These are phyloP conservation scores for Zaprionus davidi DNA, from an alignment of 1,140 invertebrate species.

Conservation along the genomic window DNA sequence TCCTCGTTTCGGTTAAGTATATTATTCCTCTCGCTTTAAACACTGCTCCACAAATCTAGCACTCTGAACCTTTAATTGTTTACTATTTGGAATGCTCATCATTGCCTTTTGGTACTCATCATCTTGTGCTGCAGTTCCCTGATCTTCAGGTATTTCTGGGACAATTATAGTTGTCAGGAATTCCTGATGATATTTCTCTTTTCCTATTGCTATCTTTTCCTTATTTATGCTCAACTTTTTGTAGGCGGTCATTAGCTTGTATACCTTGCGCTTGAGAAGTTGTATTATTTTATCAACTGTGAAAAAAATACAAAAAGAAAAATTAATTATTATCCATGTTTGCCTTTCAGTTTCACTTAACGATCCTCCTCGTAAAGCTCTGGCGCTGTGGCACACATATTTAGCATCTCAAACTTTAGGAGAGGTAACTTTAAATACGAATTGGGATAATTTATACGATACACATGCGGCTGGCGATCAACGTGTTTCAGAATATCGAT, in stretches of 20 bases:
- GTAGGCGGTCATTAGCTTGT: slow-evolving; percentile 65
- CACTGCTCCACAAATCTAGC: slow-evolving; percentile 59
- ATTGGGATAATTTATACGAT: slow-evolving; percentile 56
- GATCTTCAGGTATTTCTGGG: slow-evolving; percentile 28
- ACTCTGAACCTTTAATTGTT: slow-evolving; percentile 76
- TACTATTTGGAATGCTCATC: slow-evolving; percentile 73
- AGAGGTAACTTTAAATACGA: slow-evolving; percentile 74
- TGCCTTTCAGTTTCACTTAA: slow-evolving; percentile 42
- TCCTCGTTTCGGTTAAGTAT: background rate
- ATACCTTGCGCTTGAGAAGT: slow-evolving; percentile 66
- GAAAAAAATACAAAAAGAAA: background rate
- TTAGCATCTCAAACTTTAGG: slow-evolving; percentile 74
- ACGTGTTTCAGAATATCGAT: slow-evolving; percentile 67
- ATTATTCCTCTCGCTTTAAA: background rate
- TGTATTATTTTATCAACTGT: slow-evolving; percentile 67
- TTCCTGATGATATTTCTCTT: slow-evolving; percentile 59
- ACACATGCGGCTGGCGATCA: slow-evolving; percentile 49
- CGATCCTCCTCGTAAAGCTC: slow-evolving; percentile 68
- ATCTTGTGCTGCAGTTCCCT: slow-evolving; percentile 21
- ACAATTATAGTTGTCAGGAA: slow-evolving; percentile 49
- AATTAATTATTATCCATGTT: background rate
- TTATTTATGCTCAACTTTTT: background rate
- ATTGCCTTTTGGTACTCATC: slow-evolving; percentile 66
- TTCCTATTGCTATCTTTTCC: slow-evolving; percentile 24
- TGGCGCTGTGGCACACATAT: slow-evolving; percentile 64